These are phyloP conservation scores for Pluvianellus socialis DNA, from an alignment of 2,113 vertebrate genomes.

Conservation along the genomic window DNA sequence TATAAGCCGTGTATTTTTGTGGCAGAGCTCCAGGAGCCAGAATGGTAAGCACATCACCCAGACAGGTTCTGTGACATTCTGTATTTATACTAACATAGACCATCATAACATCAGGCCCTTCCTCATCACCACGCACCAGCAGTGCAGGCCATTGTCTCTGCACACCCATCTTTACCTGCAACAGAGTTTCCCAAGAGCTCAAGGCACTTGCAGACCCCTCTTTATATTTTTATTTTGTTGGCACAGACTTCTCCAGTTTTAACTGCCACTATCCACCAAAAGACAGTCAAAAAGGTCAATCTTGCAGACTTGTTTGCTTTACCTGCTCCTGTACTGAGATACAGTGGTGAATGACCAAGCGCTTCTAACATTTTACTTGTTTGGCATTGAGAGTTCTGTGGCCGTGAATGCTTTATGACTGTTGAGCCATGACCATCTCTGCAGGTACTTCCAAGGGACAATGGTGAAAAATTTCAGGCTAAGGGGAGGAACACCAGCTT, in stretches of 20 bases:
- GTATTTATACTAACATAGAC: neutral
- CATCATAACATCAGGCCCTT: neutral
- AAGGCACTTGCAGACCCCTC: neutral
- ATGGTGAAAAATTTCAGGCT: neutral
- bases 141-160: neutral
- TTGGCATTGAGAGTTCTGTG: fast-evolving
- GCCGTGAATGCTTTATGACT: neutral
- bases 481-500: neutral
- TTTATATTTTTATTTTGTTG: neutral
- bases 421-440: neutral
- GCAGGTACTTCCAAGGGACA: neutral
- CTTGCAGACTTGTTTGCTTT: neutral
- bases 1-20: neutral
- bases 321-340: neutral
- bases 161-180: neutral
- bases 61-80: constrained; percentile 26
- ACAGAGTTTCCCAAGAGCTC: neutral
- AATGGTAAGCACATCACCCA: neutral
- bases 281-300: neutral
- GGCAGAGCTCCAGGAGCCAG: neutral
- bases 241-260: neutral
- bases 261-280: neutral
- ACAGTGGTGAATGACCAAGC: neutral
- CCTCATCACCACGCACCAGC: neutral
- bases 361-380: neutral